These are phyloP conservation scores for Agonopterix arenella DNA, from an alignment of 2,888 invertebrate species.

Conservation along the genomic window DNA sequence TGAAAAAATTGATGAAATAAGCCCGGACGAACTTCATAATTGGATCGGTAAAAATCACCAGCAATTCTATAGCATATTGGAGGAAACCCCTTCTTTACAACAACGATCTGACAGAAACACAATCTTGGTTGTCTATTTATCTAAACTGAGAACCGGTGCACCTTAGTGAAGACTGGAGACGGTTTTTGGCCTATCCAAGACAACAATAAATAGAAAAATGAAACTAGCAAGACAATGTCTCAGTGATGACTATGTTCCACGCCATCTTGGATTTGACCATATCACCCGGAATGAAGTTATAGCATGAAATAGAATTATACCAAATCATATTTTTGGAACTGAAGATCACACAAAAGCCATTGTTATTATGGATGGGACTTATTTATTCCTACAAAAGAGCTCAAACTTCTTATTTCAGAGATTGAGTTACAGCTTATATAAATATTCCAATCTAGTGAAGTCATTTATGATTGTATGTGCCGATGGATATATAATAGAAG, in stretches of 20 bases:
- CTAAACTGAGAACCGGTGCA: background rate
- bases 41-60: background rate
- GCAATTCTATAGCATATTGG: background rate
- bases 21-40: background rate
- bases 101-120: background rate
- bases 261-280: background rate
- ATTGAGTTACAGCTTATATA: no score
- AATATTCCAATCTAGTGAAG: no score
- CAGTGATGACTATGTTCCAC: background rate
- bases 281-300: no score
- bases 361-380: no score
- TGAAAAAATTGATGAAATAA: background rate
- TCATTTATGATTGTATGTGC: no score
- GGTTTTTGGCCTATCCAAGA: background rate
- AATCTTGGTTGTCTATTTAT: background rate
- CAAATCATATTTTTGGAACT: no score
- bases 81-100: background rate
- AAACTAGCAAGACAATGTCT: background rate
- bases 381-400: no score
- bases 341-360: no score
- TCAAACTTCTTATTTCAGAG: no score
- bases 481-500: no score
- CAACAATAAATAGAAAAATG: background rate
- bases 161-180: background rate
- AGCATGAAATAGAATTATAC: no score